Evolutionary conservation across 92 coral and sea anemone genomes (phyloP), one percentile per base, ranked within the genome.

Genomic region (Chrysogorgia sp.): DNA sequence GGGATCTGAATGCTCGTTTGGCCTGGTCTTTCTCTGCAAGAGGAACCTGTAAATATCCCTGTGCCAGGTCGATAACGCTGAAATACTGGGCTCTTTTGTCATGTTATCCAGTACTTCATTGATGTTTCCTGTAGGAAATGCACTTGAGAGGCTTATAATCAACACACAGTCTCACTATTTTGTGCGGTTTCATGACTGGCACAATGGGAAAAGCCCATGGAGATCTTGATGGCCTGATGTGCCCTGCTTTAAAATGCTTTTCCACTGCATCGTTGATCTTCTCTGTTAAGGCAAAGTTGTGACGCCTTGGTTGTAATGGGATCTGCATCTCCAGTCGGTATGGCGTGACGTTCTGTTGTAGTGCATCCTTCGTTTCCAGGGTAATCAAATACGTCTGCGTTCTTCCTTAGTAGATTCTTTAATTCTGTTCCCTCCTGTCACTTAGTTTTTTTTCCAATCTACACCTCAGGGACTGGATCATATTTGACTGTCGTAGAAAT

Each of bases 41-140:
- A 22, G 77, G 77, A n/a, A 70, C 77, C 28, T 70, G 81, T 40
- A 76, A 33, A 9, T 66, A 79, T 20, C 77, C 77, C 47, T 79
- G 83, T 0, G 76, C 83, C 5, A 79, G 60, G 59, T 79, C 83
- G 24, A 66, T 37, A 40, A 40, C 56, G 43, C 28, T 41, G 61
- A 79, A 79, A 40, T 61, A 60, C 19, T 60, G 25, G 31, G 67
- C 34, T n/a, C n/a, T 37, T 37, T 12, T 37, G 43, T 12, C 43
- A 37, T 37, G 43, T 37, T 37, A 37, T 37, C 43, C 6, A 37
- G 43, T 37, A 37, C 43, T 37, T 37, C 43, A 12, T 37, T 37
- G 10, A 60, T 21, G 31, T 60, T 60, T 31, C 67, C 67, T 2
- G 67, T 60, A 10, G 31, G 34, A 28, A 60, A 60, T 2, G 34